A percentile compares a stretch with the other conserved stretches of the same genome.
Conservation (phyloP, 2,888 invertebrate species). For the Sinohyriopsis cumingii region DNA sequence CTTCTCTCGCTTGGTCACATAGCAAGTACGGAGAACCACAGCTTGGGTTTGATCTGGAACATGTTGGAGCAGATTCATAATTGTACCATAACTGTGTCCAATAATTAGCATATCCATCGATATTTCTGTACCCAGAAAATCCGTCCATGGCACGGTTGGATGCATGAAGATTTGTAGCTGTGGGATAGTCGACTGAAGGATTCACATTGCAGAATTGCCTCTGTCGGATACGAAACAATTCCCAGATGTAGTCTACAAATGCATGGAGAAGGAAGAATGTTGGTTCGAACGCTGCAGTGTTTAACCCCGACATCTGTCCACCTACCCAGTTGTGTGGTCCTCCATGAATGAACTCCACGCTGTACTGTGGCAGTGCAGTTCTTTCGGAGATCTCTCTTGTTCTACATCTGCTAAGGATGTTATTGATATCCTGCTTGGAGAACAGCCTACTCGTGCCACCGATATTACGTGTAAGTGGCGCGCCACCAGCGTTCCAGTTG, state of each 20-base stretch:
- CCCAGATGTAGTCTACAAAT: conserved; percentile 60
- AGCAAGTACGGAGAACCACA: conserved; percentile 31
- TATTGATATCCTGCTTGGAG: conserved; percentile 27
- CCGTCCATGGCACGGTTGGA: conserved; percentile 27
- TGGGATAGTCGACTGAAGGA: conserved; percentile 40
- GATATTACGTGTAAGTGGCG: conserved; percentile 49
- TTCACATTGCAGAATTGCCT: conserved; percentile 31
- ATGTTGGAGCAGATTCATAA: conserved; percentile 36
- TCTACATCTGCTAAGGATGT: conserved; percentile 36
- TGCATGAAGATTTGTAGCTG: conserved; percentile 22
- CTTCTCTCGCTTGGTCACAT: conserved; percentile 21
- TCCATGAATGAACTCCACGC: conserved; percentile 42
- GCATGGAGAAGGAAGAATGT: conserved; percentile 58
- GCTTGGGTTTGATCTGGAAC: conserved; percentile 26
- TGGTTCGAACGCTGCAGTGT: conserved; percentile 57
- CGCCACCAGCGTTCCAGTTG: conserved; percentile 49
- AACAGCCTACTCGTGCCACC: conserved; percentile 46
- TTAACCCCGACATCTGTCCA: conserved; percentile 51
- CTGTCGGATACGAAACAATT: conserved; percentile 48
- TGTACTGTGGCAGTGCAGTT: conserved; percentile 28
- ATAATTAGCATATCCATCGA: conserved; percentile 29
- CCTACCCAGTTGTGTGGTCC: conserved; percentile 58
- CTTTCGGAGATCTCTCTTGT: conserved; percentile 33
- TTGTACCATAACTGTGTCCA: conserved; percentile 34
- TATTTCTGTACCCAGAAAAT: conserved; percentile 26